phyloP scores from a whole-genome alignment of 2,797 vertebrate species.

The Arremon brunneinucha region DNA sequence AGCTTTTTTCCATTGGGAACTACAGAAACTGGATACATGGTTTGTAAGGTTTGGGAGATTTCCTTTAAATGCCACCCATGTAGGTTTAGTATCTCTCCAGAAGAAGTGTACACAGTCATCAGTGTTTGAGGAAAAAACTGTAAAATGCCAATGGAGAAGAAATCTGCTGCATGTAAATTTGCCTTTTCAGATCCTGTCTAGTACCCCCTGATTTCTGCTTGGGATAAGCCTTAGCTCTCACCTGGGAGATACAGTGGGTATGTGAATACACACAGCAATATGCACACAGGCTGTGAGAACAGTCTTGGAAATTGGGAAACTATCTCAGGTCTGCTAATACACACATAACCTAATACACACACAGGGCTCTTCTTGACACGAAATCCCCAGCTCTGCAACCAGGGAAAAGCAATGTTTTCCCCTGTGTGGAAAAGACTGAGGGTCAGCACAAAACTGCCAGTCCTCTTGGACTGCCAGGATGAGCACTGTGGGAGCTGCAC shows the following conservation, averaged over 20 bases:
- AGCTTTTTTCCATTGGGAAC: neutral
- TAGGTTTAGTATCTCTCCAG: neutral
- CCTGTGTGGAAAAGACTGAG: neutral
- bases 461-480: neutral
- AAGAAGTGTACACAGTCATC: neutral
- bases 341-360: no score
- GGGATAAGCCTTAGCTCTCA: neutral
- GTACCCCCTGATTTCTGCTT: neutral
- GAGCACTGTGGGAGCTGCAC: neutral
- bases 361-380: neutral
- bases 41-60: neutral
- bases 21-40: accelerated
- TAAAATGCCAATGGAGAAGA: neutral
- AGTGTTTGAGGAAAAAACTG: neutral
- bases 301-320: neutral
- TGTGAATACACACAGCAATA: neutral
- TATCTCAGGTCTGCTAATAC: neutral
- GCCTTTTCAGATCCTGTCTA: neutral
- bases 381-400: neutral
- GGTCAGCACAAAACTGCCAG: neutral
- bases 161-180: neutral
- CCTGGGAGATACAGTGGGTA: neutral
- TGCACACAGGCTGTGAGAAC: neutral
- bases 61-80: neutral
- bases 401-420: neutral